Conservation (phyloP, 2,113 vertebrate species). For the Sterrhoptilus dennistouni region DNA sequence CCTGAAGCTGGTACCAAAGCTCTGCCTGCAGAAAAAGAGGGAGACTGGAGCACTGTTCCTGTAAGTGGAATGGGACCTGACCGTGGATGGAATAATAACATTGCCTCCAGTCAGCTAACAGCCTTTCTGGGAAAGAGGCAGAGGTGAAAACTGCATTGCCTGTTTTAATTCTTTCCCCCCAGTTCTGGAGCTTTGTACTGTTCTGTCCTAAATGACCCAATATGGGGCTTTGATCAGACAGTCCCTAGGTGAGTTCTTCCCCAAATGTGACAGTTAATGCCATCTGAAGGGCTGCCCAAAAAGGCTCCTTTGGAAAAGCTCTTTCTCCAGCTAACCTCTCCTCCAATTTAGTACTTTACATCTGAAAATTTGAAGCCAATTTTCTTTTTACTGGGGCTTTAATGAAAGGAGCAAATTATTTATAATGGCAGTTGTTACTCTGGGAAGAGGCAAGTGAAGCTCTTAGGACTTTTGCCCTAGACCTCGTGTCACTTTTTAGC, state of each 20-base stretch:
- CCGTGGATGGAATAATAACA: rapidly evolving
- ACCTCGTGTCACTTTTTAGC: background rate
- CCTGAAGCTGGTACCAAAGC: background rate
- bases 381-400: slow-evolving; percentile 19
- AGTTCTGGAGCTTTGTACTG: background rate
- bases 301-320: background rate
- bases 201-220: background rate
- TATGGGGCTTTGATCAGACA: background rate
- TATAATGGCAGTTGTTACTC: background rate
- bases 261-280: background rate
- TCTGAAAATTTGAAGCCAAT: slow-evolving; percentile 21
- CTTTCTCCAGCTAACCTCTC: slow-evolving; percentile 4
- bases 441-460: background rate
- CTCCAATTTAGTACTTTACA: slow-evolving; percentile 18
- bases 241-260: background rate
- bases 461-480: background rate
- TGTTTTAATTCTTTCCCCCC: background rate
- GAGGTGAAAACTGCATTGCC: background rate
- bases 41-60: background rate
- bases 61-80: background rate
- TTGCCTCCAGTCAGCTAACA: background rate
- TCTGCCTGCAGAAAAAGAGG: background rate
- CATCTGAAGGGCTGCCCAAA: slow-evolving; percentile 1
- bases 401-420: slow-evolving; percentile 40
- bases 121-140: background rate